Base-by-base conservation (phyloP, 2,888 invertebrate species). In the Sericinus montela region DNA sequence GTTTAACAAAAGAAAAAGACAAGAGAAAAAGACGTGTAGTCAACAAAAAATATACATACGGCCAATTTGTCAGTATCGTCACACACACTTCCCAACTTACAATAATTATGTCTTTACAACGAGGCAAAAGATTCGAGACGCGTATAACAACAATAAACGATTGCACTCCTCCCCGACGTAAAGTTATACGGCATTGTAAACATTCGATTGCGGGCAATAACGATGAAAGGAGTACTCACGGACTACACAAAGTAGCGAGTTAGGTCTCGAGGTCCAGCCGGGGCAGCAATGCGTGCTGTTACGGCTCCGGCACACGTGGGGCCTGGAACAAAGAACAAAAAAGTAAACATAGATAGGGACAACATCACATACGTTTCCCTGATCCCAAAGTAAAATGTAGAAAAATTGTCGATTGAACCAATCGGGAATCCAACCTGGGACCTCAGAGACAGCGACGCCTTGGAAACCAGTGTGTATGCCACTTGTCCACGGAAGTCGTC, bases 241-340 rank as follows among this genome's bases (percentile, higher is more conserved):
- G 65, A 95, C 93, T 67, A 95, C 92, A 81, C 96, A 96, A 43
- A 94, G 90, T 55, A 93, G 91, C 32, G 93, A 92, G 59, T 93
- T 91, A 3, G 91, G 91, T 63, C 94, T 92, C 60, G 92, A 91
- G 13, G 92, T 91, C 96, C 96, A 97, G 10, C 96, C 96, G 1
- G 94, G 94, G 82, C 96, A 97, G 83, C 96, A 97, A 75, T 93
- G 93, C 71, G 92, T 93, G 72, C 92, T 91, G 72, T 91, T 91
- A 59, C 94, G 90, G 53, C 93, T 92, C 64, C 94, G 91, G 75
- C 96, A 96, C 42, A 95, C 93, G 79, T 96, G 95, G 1, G 95
- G 95, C 45, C 95, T 96, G 91, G 11, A 92, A 91, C 58, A 64
- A 56, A 64, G 58, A 67, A n/a, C n/a, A n/a, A n/a, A n/a, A n/a